Base-by-base conservation (phyloP, 2,888 invertebrate species). In the Leptinotarsa tumamoca region DNA sequence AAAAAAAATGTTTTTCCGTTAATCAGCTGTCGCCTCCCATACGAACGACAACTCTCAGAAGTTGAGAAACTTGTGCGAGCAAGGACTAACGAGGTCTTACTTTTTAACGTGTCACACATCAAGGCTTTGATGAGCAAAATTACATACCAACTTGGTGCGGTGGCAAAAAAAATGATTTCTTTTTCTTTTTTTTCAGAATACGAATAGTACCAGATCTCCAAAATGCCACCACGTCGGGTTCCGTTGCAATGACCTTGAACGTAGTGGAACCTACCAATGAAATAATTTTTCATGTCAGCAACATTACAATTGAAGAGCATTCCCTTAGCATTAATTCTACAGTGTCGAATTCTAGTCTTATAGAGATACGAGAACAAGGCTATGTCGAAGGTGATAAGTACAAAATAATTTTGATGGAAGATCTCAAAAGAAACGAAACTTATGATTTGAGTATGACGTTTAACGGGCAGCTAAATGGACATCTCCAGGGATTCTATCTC, bases 401-500 rank as follows among this genome's bases (percentile, higher is more conserved):
- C 80, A 84, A 86, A 67, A 86, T 91, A 18, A 78, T 83, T 21
- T 78, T 90, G 56, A 83, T 85, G n/a, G 83, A 88, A 63, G 74
- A 83, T 14, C 81, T 91, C 73, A 80, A 83, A n/a, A 81, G 83
- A 43, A 86, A 84, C 15, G 81, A 85, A 74, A 82, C 84, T 61
- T 90, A 92, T 80, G 82, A 89, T 14, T 81, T 92, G 14, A 86
- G 88, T 72, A 86, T 93, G 78, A 88, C 89, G 69, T 93, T 90
- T 84, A 84, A 85, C 3, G 91, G 92, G 51, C 86, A 88, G 76
- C 85, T 93, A 49, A 90, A 90, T 43, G 89, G 90, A 75, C 90
- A 90, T 2, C 85, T 92, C 67, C 90, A 90, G 81, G 92, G 92
- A 71, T 91, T 92, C 84, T 92, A 92, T 83, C 87, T 88, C 74